Percentiles rank a stretch among this genome's conserved stretches.
Evolutionary conservation across 1,140 invertebrate species (phyloP).

Genomic region (Oryctes rhinoceros): DNA sequence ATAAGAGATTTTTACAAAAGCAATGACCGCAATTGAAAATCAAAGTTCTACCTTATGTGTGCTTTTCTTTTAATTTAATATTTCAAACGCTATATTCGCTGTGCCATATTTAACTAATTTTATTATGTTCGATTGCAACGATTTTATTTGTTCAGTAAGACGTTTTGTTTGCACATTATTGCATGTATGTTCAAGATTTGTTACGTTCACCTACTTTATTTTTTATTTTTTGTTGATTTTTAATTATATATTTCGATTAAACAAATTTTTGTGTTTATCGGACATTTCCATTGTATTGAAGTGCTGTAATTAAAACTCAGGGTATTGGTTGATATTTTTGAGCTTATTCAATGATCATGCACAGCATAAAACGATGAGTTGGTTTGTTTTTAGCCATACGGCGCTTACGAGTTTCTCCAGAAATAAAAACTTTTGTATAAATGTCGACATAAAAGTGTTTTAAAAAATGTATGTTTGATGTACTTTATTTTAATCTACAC

Average conservation of each 20-base stretch:
- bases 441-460: too few relatives aligned
- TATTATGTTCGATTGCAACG: neutral
- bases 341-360: neutral
- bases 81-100: too few relatives aligned
- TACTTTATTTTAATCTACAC: too few relatives aligned
- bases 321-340: neutral
- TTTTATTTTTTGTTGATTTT: neutral
- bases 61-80: too few relatives aligned
- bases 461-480: too few relatives aligned
- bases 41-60: too few relatives aligned
- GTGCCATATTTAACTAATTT: too few relatives aligned
- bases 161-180: slow-evolving; percentile 26
- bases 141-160: neutral
- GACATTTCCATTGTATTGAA: neutral
- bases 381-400: neutral
- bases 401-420: too few relatives aligned
- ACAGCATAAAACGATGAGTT: neutral
- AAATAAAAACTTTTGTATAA: too few relatives aligned
- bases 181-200: neutral
- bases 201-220: neutral
- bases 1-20: too few relatives aligned
- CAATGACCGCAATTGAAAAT: too few relatives aligned
- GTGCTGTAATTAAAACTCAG: neutral
- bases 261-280: neutral
- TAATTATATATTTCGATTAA: neutral